Percentiles rank a stretch among this genome's conserved stretches.
These are phyloP conservation scores for Cheilosia impressa DNA, from an alignment of 2,888 invertebrate species.

Conservation along the genomic window DNA sequence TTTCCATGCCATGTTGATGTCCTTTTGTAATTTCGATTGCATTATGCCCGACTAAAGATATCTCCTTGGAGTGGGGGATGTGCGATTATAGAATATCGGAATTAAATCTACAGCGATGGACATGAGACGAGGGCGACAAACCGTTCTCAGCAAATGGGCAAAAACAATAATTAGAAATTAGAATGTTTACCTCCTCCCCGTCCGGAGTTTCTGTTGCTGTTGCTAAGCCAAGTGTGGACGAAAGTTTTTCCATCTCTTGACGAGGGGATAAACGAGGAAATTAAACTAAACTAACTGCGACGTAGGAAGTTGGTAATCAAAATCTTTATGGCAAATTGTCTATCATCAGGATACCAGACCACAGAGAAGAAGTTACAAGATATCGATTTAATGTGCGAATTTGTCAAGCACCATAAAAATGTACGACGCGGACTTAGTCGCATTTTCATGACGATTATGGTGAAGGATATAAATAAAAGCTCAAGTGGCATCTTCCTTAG, in stretches of 20 bases:
- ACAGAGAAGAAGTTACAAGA: background rate
- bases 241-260: background rate
- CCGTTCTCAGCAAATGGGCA: constrained; percentile 11
- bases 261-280: background rate
- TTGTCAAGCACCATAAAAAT: too few species aligned
- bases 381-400: background rate
- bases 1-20: constrained; percentile 38
- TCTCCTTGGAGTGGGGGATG: background rate
- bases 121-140: background rate
- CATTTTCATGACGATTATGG: too few species aligned
- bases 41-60: constrained; percentile 37
- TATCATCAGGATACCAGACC: background rate
- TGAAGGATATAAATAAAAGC: too few species aligned
- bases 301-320: background rate
- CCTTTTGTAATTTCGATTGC: constrained; percentile 51
- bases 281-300: background rate
- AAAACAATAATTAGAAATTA: constrained; percentile 56
- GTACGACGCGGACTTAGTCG: too few species aligned
- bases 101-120: constrained; percentile 51
- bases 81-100: constrained; percentile 42
- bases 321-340: background rate
- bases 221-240: background rate
- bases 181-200: constrained; percentile 25
- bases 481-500: too few species aligned
- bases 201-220: background rate